Evolutionary conservation across 1,140 invertebrate genomes (phyloP).

Genomic region (Dolichoris vasculosae): DNA sequence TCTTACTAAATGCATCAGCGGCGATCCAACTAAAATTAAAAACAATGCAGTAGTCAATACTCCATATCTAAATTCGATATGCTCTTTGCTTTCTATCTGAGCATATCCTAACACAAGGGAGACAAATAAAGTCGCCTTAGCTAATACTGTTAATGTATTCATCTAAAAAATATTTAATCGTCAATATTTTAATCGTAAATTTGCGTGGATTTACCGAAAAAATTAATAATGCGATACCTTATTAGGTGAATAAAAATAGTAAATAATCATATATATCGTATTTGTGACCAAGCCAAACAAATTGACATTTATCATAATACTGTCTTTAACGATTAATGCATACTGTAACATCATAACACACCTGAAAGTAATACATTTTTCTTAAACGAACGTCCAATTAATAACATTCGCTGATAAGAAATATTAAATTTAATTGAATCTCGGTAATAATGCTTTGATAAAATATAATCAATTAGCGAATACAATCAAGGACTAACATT

Average conservation of each 20-base stretch:
- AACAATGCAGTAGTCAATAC: slow-evolving; percentile 81
- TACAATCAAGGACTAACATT: slow-evolving; percentile 78
- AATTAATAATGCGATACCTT: slow-evolving; percentile 66
- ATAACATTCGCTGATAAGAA: slow-evolving; percentile 30
- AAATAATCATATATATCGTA: slow-evolving; percentile 79
- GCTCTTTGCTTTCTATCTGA: slow-evolving; percentile 77
- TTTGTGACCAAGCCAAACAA: slow-evolving; percentile 81
- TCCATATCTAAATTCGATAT: slow-evolving; percentile 82
- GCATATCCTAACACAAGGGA: slow-evolving; percentile 79
- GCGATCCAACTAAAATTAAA: slow-evolving; percentile 80
- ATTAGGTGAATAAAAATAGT: slow-evolving; percentile 78
- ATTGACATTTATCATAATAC: slow-evolving; percentile 84
- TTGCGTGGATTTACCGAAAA: neutral
- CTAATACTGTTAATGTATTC: slow-evolving; percentile 62
- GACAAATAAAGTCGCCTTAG: slow-evolving; percentile 75
- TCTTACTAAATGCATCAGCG: slow-evolving; percentile 82
- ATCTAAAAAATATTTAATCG: slow-evolving; percentile 59
- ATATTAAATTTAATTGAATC: neutral
- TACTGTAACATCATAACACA: slow-evolving; percentile 82
- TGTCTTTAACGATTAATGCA: slow-evolving; percentile 81
- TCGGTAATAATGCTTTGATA: neutral
- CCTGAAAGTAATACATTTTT: slow-evolving; percentile 71
- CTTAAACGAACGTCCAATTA: neutral
- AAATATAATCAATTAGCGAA: slow-evolving; percentile 23
- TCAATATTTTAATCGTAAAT: slow-evolving; percentile 10